Evolutionary conservation across 2,888 invertebrate species (phyloP), one percentile per base, ranked within the genome.

Genomic region (Acronicta aceris): DNA sequence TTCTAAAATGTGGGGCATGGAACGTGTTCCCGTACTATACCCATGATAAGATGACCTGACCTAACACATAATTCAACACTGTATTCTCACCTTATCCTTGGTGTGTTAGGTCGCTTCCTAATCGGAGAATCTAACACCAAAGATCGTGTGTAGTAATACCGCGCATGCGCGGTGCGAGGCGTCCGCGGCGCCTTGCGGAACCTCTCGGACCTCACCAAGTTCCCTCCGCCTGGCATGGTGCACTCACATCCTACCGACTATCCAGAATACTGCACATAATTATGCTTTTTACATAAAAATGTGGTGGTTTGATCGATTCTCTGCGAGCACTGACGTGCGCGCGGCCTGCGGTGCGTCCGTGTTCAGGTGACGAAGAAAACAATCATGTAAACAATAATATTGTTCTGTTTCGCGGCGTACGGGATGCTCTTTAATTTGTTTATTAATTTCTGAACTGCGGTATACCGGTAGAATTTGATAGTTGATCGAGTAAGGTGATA

Each of bases 351-450:
- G 67, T 74, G 78, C 71, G 74, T 78, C 80, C 80, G 78, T 84
- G 82, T 89, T 87, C 87, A 83, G 79, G 82, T 89, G 89, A 88
- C 89, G 80, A 89, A 89, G 86, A 87, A 84, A 87, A 88, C 89
- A 90, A 88, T 85, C 83, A 81, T 81, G 89, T 89, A 90, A 92
- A 93, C 93, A 93, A 91, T 90, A 87, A 87, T 89, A 88, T 90
- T 92, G 86, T 88, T 87, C 81, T 83, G 79, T 83, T 79, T 74
- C 68, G 74, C 80, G 74, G 67, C 68, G 68, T 80, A 85, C 83
- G 84, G 88, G 87, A 82, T 90, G 88, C 77, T 82, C 72, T 73
- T 63, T 55, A 61, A 62, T 59, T 51, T 66, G 71, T 69, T 73
- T 68, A 48, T 64, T 64, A 50, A 75, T 66, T 60, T 57, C 41